Percentiles rank a stretch among this genome's conserved stretches.
Evolutionary conservation across 1,140 invertebrate genomes (phyloP).

Genomic region (Lepeophtheirus salmonis): DNA sequence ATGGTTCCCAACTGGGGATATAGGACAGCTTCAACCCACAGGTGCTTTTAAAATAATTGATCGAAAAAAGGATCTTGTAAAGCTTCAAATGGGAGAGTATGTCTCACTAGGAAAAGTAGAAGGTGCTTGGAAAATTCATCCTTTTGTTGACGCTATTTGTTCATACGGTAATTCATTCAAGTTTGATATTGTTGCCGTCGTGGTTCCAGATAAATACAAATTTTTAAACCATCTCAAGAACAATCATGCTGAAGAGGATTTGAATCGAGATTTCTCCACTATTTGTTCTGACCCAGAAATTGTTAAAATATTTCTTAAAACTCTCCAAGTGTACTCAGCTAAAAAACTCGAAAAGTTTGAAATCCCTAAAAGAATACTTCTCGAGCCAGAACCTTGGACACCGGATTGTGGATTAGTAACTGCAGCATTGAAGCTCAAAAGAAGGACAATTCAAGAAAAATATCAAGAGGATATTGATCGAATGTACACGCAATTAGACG

Average conservation of each 20-base stretch:
- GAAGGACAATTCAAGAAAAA: conserved; percentile 79
- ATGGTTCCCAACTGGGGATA: conserved; percentile 26
- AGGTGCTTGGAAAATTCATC: conserved; percentile 32
- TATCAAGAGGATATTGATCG: conserved; percentile 73
- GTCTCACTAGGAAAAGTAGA: conserved; percentile 41
- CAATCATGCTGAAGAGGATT: conserved; percentile 5
- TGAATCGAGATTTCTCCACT: conserved; percentile 19
- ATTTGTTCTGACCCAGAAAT: conserved; percentile 27
- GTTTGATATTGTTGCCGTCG: conserved; percentile 31
- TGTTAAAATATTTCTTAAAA: conserved; percentile 22
- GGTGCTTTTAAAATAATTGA: conserved; percentile 25
- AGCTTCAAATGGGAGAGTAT: conserved; percentile 33
- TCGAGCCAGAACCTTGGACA: conserved; percentile 47
- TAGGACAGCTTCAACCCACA: conserved; percentile 24
- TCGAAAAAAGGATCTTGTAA: conserved; percentile 27
- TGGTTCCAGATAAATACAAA: conserved; percentile 27
- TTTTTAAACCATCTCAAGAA: conserved; percentile 20
- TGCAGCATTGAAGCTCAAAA: conserved; percentile 87
- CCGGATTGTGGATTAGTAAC: conserved; percentile 85
- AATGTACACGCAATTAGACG: conserved; percentile 47
- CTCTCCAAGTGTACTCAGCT: conserved; percentile 30
- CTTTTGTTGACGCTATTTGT: conserved; percentile 35
- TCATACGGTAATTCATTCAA: conserved; percentile 28
- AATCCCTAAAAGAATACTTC: conserved; percentile 29
- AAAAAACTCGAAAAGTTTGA: conserved; percentile 42